Evolutionary conservation across 2,888 invertebrate species (phyloP).

Genomic region (Caenorhabditis sp.): DNA sequence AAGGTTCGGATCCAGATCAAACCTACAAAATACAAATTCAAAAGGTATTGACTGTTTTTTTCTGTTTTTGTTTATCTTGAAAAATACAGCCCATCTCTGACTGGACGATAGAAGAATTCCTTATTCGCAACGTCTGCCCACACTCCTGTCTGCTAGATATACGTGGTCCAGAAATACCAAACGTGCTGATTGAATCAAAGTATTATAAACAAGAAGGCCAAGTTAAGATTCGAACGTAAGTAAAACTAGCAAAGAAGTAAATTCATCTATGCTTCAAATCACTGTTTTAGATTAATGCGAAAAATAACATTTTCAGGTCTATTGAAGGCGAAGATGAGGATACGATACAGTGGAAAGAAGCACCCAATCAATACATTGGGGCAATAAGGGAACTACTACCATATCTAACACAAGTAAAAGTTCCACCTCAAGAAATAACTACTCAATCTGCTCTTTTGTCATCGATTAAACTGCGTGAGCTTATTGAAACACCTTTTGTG

Average conservation of each 20-base stretch:
- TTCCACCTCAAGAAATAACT: background rate
- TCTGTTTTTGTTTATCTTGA: too few relatives aligned
- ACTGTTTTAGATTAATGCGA: too few relatives aligned
- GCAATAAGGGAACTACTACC: background rate
- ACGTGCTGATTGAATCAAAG: background rate
- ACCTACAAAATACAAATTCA: background rate
- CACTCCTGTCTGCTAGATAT: background rate
- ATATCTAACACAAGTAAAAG: background rate
- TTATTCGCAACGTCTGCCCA: background rate
- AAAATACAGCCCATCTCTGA: background rate
- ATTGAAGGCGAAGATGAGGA: background rate
- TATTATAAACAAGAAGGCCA: background rate
- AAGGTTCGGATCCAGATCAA: background rate
- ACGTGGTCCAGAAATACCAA: background rate
- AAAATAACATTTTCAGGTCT: background rate
- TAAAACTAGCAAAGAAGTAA: background rate
- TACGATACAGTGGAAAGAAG: background rate
- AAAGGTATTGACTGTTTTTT: too few relatives aligned
- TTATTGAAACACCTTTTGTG: background rate
- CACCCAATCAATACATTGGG: background rate
- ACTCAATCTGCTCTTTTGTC: background rate
- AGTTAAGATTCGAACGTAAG: background rate
- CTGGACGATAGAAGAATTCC: slow-evolving; percentile 2
- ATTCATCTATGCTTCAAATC: background rate
- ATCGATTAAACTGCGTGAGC: background rate